These are phyloP conservation scores for Hermodice carunculata DNA, from an alignment of 2,888 invertebrate genomes.

Conservation along the genomic window DNA sequence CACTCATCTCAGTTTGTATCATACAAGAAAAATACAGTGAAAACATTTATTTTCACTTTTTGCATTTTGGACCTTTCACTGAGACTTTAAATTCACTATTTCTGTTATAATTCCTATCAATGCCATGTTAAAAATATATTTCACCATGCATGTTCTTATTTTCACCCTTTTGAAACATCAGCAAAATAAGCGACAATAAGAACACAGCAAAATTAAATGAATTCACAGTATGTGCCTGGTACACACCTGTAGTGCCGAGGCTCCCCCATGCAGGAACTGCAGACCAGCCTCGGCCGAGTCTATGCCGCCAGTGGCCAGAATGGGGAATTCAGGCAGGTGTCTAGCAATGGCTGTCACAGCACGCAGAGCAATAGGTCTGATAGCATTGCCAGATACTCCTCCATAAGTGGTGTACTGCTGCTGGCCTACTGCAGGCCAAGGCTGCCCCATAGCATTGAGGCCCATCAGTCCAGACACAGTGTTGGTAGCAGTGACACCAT, in stretches of 20 bases:
- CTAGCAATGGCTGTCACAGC: slow-evolving; percentile 91
- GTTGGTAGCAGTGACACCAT: slow-evolving; percentile 97
- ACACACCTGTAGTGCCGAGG: slow-evolving; percentile 91
- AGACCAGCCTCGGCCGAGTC: slow-evolving; percentile 95
- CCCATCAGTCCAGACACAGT: slow-evolving; percentile 97
- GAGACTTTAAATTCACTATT: too few species aligned
- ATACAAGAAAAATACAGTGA: neutral
- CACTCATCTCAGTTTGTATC: neutral
- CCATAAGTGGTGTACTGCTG: slow-evolving; percentile 91
- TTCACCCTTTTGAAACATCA: too few species aligned
- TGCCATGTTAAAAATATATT: too few species aligned
- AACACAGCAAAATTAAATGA: too few species aligned
- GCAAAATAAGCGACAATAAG: too few species aligned
- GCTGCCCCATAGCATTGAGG: slow-evolving; percentile 81
- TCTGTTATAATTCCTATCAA: too few species aligned
- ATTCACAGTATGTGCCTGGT: too few species aligned
- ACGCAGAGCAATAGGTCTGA: slow-evolving; percentile 91
- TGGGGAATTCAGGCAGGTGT: slow-evolving; percentile 88
- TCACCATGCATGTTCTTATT: too few species aligned
- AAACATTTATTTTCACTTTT: neutral
- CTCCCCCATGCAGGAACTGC: slow-evolving; percentile 95
- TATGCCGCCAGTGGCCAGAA: slow-evolving; percentile 96
- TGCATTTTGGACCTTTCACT: too few species aligned
- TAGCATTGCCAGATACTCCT: slow-evolving; percentile 94
- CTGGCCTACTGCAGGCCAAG: slow-evolving; percentile 93